Percentiles rank a stretch among this genome's conserved stretches.
These are phyloP conservation scores for Centruroides sculpturatus DNA, from an alignment of 1,140 invertebrate genomes.

Conservation along the genomic window DNA sequence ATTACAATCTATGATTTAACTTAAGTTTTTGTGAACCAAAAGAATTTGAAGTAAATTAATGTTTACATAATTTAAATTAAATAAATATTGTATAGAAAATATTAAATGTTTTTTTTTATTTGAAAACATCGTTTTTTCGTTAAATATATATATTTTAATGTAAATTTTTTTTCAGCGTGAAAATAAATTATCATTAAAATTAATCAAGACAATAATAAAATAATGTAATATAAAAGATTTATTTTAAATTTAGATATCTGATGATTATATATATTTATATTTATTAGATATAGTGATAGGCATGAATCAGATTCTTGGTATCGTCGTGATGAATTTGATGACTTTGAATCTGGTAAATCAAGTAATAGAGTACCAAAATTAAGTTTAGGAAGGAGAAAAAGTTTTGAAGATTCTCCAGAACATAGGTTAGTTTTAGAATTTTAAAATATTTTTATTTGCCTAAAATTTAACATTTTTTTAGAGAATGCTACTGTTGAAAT, in stretches of 20 bases:
- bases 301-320: no score
- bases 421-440: slow-evolving; percentile 4
- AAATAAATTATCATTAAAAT: neutral
- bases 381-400: slow-evolving; percentile 4
- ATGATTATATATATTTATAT: neutral
- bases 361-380: neutral
- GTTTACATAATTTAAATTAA: no score
- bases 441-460: neutral
- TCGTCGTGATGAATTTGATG: neutral
- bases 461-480: no score
- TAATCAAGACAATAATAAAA: neutral
- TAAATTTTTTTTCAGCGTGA: neutral
- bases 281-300: neutral
- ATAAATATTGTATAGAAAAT: no score
- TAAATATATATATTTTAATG: neutral
- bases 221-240: neutral
- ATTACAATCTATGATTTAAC: no score
- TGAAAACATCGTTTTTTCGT: no score
- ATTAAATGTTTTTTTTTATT: no score
- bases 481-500: no score
- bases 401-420: slow-evolving; percentile 14
- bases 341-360: neutral
- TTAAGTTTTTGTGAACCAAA: no score
- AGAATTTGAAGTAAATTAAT: no score
- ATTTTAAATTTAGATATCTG: neutral